Base-by-base conservation (phyloP, 64 coral and sea anemone genomes). In the Montipora cactus region DNA sequence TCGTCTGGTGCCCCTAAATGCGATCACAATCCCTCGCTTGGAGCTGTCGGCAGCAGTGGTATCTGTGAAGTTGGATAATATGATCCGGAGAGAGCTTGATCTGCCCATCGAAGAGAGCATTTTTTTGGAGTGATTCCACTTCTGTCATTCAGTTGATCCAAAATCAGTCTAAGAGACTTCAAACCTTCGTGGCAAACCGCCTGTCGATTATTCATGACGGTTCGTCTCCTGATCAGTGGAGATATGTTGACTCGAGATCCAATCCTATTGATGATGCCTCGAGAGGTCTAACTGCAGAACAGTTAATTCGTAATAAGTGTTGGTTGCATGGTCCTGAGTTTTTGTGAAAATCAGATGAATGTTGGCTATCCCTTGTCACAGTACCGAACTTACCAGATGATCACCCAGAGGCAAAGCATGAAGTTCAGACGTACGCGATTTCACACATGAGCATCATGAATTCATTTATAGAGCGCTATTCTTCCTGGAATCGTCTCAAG, bases 401-500 rank as follows among this genome's bases (percentile, higher is more conserved):
- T 9, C 5, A 53, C 8, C 75, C 71, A 49, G 87, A 75, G 86
- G 75, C 90, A 25, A 83, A 87, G 79, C 90, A 53, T 5, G 51
- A 53, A 53, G 8, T 5, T 9, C 51, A 9, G 51, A 25, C 23
- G 23, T 53, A 53, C 51, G 51, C 93, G n/a, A 15, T 57, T 77
- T 61, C 59, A 12, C 49, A 18, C 61, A 19, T 13, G 50, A 59
- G 87, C 53, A 20, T 14, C 64, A 55, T 95, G 44, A 59, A 90
- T 15, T 52, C 59, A 47, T 13, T 95, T 8, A 86, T 95, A 79
- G 49, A 78, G 10, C 49, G 87, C 75, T 95, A 90, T 64, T 95
- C 93, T 76, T 90, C 73, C 13, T 94, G 92, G 86, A 82, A 78
- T 85, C 74, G 73, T 47, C 37, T 94, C 13, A 57, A 88, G 23